Evolutionary conservation across 2,888 invertebrate genomes (phyloP), one percentile per base, ranked within the genome.

Genomic region (Apamea sordens): DNA sequence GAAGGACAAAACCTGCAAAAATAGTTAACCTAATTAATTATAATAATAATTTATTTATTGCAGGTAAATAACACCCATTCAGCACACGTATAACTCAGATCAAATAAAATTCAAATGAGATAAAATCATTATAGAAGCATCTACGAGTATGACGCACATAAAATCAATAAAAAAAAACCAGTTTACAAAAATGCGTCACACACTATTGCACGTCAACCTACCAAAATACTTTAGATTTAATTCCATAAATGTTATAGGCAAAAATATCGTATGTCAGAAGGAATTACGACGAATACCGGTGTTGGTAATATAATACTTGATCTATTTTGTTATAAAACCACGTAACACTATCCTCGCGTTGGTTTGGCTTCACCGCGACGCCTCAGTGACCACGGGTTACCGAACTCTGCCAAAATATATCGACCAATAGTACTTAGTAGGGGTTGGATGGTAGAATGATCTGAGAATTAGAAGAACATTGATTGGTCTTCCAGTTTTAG

Each of bases 351-450:
- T 87, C 89, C 93, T 75, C 28, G 82, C 86, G 80, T 89, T 88
- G 90, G 92, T 94, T 90, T 93, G 96, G 95, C 95, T 95, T 96
- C 96, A 87, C 92, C 95, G 87, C 86, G 82, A 83, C 92, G 90
- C 92, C 85, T 91, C 90, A 84, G 50, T 89, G 89, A 44, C 3
- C 74, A 44, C 76, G 50, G 85, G 82, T 82, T 78, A 89, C 87
- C 89, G 80, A 88, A 89, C 90, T 87, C 84, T 85, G 86, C 85
- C 89, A 76, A 90, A 88, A 86, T 83, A 84, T 84, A 75, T 86
- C 74, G 83, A 85, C 80, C 79, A 50, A 44, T 67, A 21, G 11
- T 7, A 65, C 56, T 79, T 56, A 53, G 47, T 36, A 21, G 13
- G 15, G 32, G 15, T 61, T 70, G 13, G n/a, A 63, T 72, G 10